A percentile compares a stretch with the other conserved stretches of the same genome.
These are phyloP conservation scores for Semaprochilodus insignis DNA, from an alignment of 2,797 vertebrate genomes.

Conservation along the genomic window DNA sequence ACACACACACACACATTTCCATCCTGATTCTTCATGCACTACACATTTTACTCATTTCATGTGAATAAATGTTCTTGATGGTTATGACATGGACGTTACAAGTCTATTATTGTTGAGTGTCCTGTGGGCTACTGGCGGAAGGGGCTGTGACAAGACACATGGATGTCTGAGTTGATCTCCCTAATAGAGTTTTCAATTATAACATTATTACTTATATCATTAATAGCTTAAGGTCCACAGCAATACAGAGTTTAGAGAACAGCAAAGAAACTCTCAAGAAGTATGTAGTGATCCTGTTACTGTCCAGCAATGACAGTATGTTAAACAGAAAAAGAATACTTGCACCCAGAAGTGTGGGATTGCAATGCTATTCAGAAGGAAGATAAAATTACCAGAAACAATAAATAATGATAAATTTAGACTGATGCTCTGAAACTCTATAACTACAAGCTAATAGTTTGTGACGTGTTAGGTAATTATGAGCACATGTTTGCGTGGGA, in stretches of 20 bases:
- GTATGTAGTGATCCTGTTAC: no score
- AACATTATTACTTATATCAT: background rate
- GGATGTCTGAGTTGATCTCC: background rate
- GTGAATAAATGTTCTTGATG: conserved; percentile 11
- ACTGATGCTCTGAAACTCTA: background rate
- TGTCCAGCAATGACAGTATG: no score
- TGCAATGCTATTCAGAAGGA: no score
- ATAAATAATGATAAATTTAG: no score
- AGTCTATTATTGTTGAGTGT: background rate
- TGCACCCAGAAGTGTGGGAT: no score
- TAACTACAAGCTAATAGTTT: conserved; percentile 16
- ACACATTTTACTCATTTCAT: background rate
- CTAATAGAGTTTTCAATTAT: background rate
- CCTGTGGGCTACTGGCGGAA: background rate
- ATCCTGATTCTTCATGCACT: background rate
- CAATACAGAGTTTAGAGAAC: background rate
- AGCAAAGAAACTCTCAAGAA: no score
- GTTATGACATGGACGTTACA: conserved; percentile 10
- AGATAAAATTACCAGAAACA: no score
- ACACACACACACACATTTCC: background rate
- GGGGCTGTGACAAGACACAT: background rate
- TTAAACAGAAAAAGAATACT: no score
- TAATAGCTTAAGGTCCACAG: background rate
- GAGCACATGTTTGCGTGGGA: conserved; percentile 16
- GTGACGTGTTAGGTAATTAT: conserved; percentile 10